These are phyloP conservation scores for Resseliella maxima DNA, from an alignment of 2,888 invertebrate genomes.

Conservation along the genomic window DNA sequence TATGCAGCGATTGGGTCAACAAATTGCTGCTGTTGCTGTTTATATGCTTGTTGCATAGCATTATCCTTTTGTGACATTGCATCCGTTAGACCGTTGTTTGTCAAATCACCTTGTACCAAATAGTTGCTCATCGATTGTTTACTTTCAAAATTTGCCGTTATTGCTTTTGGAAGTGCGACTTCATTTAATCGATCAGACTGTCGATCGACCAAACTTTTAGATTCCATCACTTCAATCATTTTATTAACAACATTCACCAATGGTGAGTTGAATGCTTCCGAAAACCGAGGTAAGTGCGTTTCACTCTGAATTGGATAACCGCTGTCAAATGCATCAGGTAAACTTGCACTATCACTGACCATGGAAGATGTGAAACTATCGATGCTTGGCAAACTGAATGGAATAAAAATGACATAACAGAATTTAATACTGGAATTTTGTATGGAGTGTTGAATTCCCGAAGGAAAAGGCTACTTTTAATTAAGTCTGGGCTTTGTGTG, in stretches of 20 bases:
- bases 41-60: conserved; percentile 56
- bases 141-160: conserved; percentile 39
- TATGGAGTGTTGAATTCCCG: no score
- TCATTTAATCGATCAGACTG: background rate
- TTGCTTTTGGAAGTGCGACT: background rate
- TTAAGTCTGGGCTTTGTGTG: no score
- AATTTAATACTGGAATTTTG: no score
- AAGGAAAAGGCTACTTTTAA: no score
- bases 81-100: conserved; percentile 8
- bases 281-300: conserved; percentile 6
- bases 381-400: conserved; percentile 42
- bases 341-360: conserved; percentile 58
- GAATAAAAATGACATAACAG: no score
- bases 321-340: conserved; percentile 60
- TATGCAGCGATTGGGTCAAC: conserved; percentile 58
- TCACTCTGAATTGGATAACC: conserved; percentile 55
- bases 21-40: conserved; percentile 58
- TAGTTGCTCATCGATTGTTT: conserved; percentile 49
- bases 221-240: background rate
- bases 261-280: conserved; percentile 37
- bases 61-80: conserved; percentile 46
- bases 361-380: conserved; percentile 42
- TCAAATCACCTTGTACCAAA: background rate
- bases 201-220: background rate
- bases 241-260: background rate